A percentile compares a stretch with the other conserved stretches of the same genome.
phyloP scores from a whole-genome alignment of 1,140 invertebrate genomes.

The Telenomus remus region DNA sequence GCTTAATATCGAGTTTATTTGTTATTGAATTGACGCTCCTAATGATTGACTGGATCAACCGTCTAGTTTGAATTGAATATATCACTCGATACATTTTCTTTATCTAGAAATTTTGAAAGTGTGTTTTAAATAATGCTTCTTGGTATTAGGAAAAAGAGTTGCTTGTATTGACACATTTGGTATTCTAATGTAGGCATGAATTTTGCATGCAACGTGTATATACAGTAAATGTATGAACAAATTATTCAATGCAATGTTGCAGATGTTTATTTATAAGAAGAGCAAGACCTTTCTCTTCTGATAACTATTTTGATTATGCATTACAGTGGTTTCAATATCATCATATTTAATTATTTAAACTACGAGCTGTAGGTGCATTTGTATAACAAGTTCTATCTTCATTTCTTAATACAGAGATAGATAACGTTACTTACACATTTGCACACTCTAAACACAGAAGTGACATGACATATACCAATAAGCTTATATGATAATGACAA shows the following conservation, averaged over 20 bases:
- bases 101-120: no score
- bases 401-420: no score
- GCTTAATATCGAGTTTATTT: conserved; percentile 34
- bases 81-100: no score
- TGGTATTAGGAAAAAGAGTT: conserved; percentile 25
- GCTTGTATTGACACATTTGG: conserved; percentile 38
- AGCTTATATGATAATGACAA: no score
- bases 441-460: no score
- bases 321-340: not conserved
- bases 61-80: no score
- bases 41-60: no score
- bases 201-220: conserved; percentile 33
- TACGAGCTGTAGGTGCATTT: no score
- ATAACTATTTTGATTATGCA: conserved; percentile 10
- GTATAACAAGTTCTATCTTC: no score
- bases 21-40: no score
- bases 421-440: no score
- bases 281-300: not conserved
- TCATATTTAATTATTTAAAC: not conserved
- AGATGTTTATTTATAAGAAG: conserved; percentile 34
- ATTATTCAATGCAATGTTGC: conserved; percentile 24
- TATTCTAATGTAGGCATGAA: conserved; percentile 40
- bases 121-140: conserved; percentile 34
- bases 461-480: no score
- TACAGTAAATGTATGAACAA: conserved; percentile 37